A percentile compares a stretch with the other conserved stretches of the same genome.
Conservation (phyloP, 2,113 vertebrate genomes). For the Cyprinus carpio region DNA sequence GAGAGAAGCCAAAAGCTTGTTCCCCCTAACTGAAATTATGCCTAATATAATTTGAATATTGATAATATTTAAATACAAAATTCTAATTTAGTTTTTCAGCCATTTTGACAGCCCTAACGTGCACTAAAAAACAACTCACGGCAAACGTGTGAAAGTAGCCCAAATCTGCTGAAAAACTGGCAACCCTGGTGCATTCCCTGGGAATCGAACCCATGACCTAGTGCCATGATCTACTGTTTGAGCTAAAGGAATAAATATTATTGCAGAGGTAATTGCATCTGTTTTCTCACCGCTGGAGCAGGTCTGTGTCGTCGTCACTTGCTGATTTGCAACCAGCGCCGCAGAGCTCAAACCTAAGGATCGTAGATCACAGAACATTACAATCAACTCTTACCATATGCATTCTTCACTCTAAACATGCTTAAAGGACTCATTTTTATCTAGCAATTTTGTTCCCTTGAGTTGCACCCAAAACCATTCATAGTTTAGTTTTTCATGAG, state of each 20-base stretch:
- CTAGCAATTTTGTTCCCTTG: not conserved
- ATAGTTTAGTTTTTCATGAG: not conserved
- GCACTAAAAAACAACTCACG: too few species aligned
- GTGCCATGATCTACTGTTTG: not conserved
- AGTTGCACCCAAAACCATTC: not conserved
- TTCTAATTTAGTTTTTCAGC: too few species aligned
- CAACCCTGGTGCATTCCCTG: too few species aligned
- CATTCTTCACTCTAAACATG: not conserved
- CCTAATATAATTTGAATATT: too few species aligned
- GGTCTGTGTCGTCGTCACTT: constrained; percentile 85
- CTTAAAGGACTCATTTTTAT: not conserved
- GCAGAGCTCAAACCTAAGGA: constrained; percentile 85
- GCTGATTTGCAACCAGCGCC: constrained; percentile 90
- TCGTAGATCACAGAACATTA: not conserved
- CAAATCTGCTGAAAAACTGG: too few species aligned
- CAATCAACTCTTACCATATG: not conserved
- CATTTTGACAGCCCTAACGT: too few species aligned
- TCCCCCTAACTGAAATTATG: too few species aligned
- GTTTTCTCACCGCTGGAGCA: constrained; percentile 79
- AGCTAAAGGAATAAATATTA: not conserved
- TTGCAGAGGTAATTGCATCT: not conserved
- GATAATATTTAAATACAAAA: too few species aligned
- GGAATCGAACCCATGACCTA: not conserved
- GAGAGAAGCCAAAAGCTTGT: too few species aligned
- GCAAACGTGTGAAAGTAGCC: too few species aligned